phyloP scores from a whole-genome alignment of 2,797 vertebrate species.

The Chrosomus eos region DNA sequence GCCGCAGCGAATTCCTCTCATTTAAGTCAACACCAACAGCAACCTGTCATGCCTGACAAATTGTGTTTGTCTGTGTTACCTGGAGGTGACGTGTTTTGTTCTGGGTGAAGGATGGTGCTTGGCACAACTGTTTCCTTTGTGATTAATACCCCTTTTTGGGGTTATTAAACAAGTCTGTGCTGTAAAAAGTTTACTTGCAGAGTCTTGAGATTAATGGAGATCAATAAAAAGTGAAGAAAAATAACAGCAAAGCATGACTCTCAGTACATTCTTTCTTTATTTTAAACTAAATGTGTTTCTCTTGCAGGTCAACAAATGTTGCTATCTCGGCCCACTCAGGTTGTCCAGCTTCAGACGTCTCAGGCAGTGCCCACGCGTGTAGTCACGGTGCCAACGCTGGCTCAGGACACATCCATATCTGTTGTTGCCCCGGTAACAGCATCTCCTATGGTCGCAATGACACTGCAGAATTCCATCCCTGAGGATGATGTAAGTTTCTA shows the following conservation, averaged over 20 bases:
- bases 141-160: slow-evolving; percentile 34
- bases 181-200: slow-evolving; percentile 61
- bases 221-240: slow-evolving; percentile 40
- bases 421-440: slow-evolving; percentile 59
- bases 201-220: slow-evolving; percentile 61
- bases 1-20: slow-evolving; percentile 1
- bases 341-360: slow-evolving; percentile 87
- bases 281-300: background rate
- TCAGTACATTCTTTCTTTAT: background rate
- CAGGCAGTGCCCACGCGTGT: slow-evolving; percentile 77
- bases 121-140: slow-evolving; percentile 48
- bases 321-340: slow-evolving; percentile 80
- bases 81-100: slow-evolving; percentile 43
- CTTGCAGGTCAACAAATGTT: slow-evolving; percentile 80
- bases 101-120: slow-evolving; percentile 59
- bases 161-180: slow-evolving; percentile 58
- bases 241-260: slow-evolving; percentile 19
- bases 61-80: slow-evolving; percentile 29
- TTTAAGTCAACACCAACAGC: slow-evolving; percentile 39
- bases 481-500: slow-evolving; percentile 88
- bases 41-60: slow-evolving; percentile 34
- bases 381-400: slow-evolving; percentile 73
- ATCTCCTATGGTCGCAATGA: slow-evolving; percentile 64
- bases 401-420: slow-evolving; percentile 71
- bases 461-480: slow-evolving; percentile 65